Conservation (phyloP, 2,113 vertebrate species). For the Zootoca vivipara region DNA sequence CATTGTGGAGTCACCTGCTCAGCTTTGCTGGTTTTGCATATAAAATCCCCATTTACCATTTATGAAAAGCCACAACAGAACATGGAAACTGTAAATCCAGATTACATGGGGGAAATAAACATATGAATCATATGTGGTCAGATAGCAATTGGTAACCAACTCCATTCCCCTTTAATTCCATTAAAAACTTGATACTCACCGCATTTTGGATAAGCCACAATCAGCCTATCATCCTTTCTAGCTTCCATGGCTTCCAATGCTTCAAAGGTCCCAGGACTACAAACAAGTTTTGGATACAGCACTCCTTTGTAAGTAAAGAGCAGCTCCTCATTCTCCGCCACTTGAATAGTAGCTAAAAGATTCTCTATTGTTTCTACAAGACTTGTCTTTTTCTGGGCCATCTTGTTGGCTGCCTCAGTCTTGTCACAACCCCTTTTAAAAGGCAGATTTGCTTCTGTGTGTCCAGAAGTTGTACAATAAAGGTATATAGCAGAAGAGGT, state of each 20-base stretch:
- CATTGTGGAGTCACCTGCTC: no score
- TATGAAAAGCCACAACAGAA: no score
- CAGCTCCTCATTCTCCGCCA: constrained; percentile 62
- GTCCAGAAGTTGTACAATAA: not conserved
- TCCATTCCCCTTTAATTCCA: not conserved
- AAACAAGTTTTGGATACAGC: constrained; percentile 72
- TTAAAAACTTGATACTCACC: constrained; percentile 68
- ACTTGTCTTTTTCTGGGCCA: not conserved
- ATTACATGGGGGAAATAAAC: no score
- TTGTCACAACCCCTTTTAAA: not conserved
- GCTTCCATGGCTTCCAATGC: constrained; percentile 69
- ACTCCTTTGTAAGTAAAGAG: constrained; percentile 73
- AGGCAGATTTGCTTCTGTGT: not conserved
- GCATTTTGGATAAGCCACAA: constrained; percentile 83
- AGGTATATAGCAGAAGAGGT: not conserved
- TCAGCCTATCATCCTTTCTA: constrained; percentile 76
- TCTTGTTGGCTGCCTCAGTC: not conserved
- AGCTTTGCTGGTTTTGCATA: no score
- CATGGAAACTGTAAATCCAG: no score
- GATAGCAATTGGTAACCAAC: not conserved
- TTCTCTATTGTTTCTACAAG: not conserved
- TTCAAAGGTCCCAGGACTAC: constrained; percentile 67
- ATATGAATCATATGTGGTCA: no score
- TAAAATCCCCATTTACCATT: no score
- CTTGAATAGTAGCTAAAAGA: not conserved